phyloP scores from a whole-genome alignment of 2,888 invertebrate genomes.

The Dione vanillae region DNA sequence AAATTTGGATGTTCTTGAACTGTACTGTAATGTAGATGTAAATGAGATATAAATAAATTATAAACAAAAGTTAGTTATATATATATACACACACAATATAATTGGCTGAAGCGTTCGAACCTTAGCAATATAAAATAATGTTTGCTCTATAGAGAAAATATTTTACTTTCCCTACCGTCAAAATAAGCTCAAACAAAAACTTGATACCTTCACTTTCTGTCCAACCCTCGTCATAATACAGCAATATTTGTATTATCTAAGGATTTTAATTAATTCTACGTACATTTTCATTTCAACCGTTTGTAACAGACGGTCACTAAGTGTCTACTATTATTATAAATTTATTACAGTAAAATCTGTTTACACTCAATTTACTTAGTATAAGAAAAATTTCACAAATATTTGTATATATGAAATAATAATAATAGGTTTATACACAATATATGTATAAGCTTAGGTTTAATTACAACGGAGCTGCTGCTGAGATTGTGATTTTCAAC shows the following conservation, averaged over 20 bases:
- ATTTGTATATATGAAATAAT: neutral
- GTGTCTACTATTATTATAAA: slow-evolving; percentile 7
- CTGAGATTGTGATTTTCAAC: too few species aligned
- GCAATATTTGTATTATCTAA: slow-evolving; percentile 12
- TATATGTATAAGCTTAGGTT: too few species aligned
- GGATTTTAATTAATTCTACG: slow-evolving; percentile 10
- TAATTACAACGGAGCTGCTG: too few species aligned
- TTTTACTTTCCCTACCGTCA: slow-evolving; percentile 2
- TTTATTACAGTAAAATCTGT: slow-evolving; percentile 5
- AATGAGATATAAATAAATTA: too few species aligned
- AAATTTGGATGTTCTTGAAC: too few species aligned
- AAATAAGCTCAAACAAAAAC: slow-evolving; percentile 15
- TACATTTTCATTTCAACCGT: slow-evolving; percentile 7
- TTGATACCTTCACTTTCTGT: slow-evolving; percentile 1
- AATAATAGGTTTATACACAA: too few species aligned
- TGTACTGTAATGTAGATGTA: too few species aligned
- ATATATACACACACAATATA: too few species aligned
- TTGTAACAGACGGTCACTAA: slow-evolving; percentile 4
- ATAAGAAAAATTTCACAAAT: neutral
- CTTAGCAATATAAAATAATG: neutral
- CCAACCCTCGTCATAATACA: slow-evolving; percentile 6
- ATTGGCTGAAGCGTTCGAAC: neutral
- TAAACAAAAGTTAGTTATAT: too few species aligned
- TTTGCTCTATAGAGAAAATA: neutral
- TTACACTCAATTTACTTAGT: neutral